Conservation (phyloP, 2,888 invertebrate species). For the Drosophila hamatofila region DNA sequence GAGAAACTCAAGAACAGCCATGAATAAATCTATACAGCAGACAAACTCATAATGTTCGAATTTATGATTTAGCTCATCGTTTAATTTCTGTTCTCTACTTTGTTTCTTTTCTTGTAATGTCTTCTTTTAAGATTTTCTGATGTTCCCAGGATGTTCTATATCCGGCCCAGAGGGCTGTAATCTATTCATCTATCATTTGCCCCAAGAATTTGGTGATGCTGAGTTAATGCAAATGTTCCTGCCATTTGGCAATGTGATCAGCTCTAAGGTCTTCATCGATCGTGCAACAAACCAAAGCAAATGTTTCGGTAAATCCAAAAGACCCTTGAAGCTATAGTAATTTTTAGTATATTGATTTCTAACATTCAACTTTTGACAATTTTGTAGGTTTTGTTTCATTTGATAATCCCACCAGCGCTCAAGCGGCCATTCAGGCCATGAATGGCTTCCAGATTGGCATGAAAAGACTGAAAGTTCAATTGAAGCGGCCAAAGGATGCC, state of each 20-base stretch:
- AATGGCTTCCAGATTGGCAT: constrained; percentile 99
- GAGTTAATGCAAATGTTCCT: constrained; percentile 99
- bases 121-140: constrained; percentile 90
- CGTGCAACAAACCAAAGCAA: constrained; percentile 99
- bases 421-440: constrained; percentile 99
- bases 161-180: constrained; percentile 99
- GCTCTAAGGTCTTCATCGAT: constrained; percentile 99
- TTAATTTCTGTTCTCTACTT: constrained; percentile 76
- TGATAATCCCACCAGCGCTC: constrained; percentile 99
- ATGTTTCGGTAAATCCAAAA: constrained; percentile 94
- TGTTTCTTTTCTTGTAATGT: constrained; percentile 84
- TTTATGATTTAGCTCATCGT: constrained; percentile 72
- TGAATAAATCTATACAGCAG: constrained; percentile 27
- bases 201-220: constrained; percentile 99
- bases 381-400: constrained; percentile 98
- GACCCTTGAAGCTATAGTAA: background rate
- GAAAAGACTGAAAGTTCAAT: constrained; percentile 99
- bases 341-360: background rate
- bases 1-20: constrained; percentile 24
- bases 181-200: constrained; percentile 99
- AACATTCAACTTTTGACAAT: background rate
- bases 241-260: constrained; percentile 99
- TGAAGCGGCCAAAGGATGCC: constrained; percentile 99
- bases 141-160: constrained; percentile 96
- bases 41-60: constrained; percentile 62